Base-by-base conservation (phyloP, 30 jellyfish, hydroid and myxozoan species). In the Catostylus mosaicus region DNA sequence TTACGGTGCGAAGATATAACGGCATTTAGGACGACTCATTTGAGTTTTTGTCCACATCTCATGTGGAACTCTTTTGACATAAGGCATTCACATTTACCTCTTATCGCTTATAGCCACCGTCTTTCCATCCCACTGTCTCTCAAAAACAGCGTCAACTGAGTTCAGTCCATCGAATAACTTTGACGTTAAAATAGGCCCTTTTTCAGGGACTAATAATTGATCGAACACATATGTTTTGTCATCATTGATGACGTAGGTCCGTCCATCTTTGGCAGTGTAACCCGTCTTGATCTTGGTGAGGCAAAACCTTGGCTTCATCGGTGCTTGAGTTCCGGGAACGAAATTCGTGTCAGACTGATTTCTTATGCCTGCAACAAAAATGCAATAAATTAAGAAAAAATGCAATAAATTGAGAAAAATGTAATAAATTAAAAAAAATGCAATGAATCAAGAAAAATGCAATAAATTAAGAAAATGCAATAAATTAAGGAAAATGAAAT, bases 41-140 rank as follows among this genome's bases (percentile, higher is more conserved):
- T n/a, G n/a, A n/a, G n/a, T n/a, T n/a, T n/a, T n/a, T n/a, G n/a
- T n/a, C n/a, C n/a, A n/a, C n/a, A n/a, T n/a, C n/a, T n/a, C n/a
- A n/a, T n/a, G n/a, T n/a, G n/a, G n/a, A n/a, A n/a, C n/a, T n/a
- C n/a, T n/a, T n/a, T n/a, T n/a, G n/a, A n/a, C n/a, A n/a, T n/a
- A n/a, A n/a, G n/a, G n/a, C n/a, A n/a, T n/a, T n/a, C n/a, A n/a
- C n/a, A n/a, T n/a, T n/a, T 56, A 84, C 95, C 77, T 73, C 34
- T 84, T 47, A 23, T 88, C 95, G 27, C 86, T 73, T n/a, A 84
- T 37, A 35, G 76, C 86, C 43, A 74, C 52, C 1, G 47, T 23
- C 57, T 73, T 84, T 31, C 45, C 33, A 38, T 84, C 95, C 91
- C 91, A 80, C 31, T 73, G 95, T 33, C 95, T 61, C 59, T 47